Evolutionary conservation across 2,888 invertebrate species (phyloP), one percentile per base, ranked within the genome.

Genomic region (Scrobipalpa costella): DNA sequence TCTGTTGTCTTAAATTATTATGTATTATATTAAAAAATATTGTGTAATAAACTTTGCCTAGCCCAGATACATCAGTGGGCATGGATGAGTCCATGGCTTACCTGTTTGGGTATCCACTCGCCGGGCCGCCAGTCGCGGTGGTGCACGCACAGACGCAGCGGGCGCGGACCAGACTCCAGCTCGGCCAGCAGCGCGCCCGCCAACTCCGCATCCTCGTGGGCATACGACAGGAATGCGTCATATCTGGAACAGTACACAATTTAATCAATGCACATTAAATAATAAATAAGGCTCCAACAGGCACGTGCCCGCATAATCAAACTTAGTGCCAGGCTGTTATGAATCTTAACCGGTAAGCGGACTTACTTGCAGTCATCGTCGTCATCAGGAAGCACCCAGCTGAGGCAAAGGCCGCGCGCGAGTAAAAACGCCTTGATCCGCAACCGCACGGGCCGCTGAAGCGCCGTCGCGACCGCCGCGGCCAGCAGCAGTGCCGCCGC

Each of bases 181-280:
- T 13, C 44, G 27, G 19, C 27, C 27, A 19, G 17, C 59, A 59
- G 59, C 59, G 7, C 59, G 19, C n/a, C 92, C 0, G 93, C 85
- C 0, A 96, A 94, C 3, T 93, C 92, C 71, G 94, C 94, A 77
- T 97, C 96, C 76, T 94, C 92, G 75, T 96, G 94, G 0, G 96
- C 95, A 78, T 94, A 97, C 69, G 96, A 96, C 63, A 97, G 91
- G 79, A 97, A 97, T 0, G 95, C 96, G 79, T 97, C 97, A 79
- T 94, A 97, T 17, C 0, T 94, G 92, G 6, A 21, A 59, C 40
- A n/a, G 27, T 5, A 19, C 3, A 7, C 27, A 19, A 17, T 52
- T 3, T 6, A 17, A 17, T 50, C 17, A 49, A 15, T 52, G 3
- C 47, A 47, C n/a, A n/a, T n/a, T n/a, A n/a, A n/a, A n/a, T n/a